Evolutionary conservation across 2,113 vertebrate species (phyloP).

Genomic region (Orcinus orca): DNA sequence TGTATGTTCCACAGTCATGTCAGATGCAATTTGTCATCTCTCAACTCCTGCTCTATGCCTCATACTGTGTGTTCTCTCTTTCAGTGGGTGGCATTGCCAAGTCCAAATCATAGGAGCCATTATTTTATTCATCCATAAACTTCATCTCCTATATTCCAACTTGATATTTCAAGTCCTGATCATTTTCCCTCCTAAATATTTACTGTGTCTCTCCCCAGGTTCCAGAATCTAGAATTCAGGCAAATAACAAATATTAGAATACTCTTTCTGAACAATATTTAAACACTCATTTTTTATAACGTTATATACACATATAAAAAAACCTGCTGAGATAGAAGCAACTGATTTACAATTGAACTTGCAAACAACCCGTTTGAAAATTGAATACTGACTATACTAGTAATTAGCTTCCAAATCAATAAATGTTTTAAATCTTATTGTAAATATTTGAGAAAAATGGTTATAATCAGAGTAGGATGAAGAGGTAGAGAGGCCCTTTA

Average conservation of each 20-base stretch:
- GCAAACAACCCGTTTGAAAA: not conserved
- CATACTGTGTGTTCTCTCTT: not conserved
- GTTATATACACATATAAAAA: not conserved
- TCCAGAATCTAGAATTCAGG: too few relatives aligned
- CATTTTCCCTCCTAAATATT: not conserved
- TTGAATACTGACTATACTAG: not conserved
- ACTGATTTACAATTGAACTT: not conserved
- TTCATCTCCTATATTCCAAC: not conserved
- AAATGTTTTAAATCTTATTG: not conserved
- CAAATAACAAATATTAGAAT: too few relatives aligned
- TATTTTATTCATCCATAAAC: not conserved
- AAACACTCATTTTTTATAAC: not conserved
- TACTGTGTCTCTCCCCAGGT: not conserved
- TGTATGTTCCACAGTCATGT: not conserved
- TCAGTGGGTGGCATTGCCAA: not conserved
- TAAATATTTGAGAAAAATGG: not conserved
- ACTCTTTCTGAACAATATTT: not conserved
- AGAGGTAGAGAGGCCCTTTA: not conserved
- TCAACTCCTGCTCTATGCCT: not conserved
- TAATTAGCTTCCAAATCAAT: not conserved
- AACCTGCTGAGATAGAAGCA: not conserved
- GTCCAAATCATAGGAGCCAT: not conserved
- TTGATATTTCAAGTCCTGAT: not conserved
- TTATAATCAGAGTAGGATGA: not conserved
- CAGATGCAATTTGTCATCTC: not conserved